Conservation (phyloP, 2,888 invertebrate genomes). For the Pterostichus madidus region DNA sequence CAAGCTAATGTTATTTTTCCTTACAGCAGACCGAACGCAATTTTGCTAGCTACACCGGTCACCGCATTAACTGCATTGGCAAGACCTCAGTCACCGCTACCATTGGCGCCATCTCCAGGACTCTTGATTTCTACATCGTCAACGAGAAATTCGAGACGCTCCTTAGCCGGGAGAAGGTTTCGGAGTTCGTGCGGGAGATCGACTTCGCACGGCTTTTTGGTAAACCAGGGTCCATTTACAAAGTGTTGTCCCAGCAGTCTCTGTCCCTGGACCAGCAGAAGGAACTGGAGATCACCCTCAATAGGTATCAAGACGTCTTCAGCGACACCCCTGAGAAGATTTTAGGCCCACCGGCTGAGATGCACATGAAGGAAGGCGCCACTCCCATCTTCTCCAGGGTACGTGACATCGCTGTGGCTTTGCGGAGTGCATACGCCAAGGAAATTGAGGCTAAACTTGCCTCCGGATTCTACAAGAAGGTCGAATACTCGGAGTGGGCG, state of each 20-base stretch:
- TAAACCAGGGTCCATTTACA: background rate
- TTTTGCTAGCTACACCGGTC: conserved; percentile 62
- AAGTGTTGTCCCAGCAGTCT: too few relatives aligned
- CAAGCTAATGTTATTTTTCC: conserved; percentile 33
- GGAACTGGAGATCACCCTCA: conserved; percentile 39
- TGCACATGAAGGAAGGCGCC: conserved; percentile 69
- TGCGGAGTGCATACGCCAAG: conserved; percentile 66
- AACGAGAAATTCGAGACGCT: conserved; percentile 56
- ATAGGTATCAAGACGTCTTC: conserved; percentile 68
- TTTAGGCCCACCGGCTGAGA: conserved; percentile 68
- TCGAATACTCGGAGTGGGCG: conserved; percentile 68
- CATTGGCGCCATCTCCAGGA: conserved; percentile 43
- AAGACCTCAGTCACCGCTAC: conserved; percentile 22
- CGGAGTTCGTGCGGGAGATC: conserved; percentile 17
- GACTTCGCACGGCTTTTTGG: background rate
- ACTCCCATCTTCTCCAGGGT: conserved; percentile 67
- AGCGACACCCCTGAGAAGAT: conserved; percentile 68
- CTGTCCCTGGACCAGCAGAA: conserved; percentile 30
- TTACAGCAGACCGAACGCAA: conserved; percentile 48
- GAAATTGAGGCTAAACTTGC: conserved; percentile 68
- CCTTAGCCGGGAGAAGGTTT: conserved; percentile 56
- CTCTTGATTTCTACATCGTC: conserved; percentile 50
- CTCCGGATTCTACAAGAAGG: conserved; percentile 69
- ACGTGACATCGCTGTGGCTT: conserved; percentile 64
- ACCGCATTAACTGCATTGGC: conserved; percentile 53